These are phyloP conservation scores for Osmerus mordax DNA, from an alignment of 2,113 vertebrate species.

Conservation along the genomic window DNA sequence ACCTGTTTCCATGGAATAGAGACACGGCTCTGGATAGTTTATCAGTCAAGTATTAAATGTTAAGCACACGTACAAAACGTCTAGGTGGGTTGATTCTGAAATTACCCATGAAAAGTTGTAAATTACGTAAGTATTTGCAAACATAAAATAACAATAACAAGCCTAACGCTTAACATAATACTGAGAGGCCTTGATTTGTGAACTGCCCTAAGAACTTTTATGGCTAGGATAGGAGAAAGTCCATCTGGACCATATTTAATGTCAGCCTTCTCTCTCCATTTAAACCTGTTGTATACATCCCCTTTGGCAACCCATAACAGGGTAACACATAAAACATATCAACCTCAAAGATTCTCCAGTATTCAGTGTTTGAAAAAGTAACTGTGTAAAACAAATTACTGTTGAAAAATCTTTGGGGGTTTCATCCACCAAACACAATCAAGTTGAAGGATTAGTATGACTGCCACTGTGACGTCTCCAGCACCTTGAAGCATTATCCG, in stretches of 20 bases:
- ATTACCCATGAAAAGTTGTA: conserved; percentile 61
- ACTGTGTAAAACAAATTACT: conserved; percentile 66
- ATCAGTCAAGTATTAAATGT: conserved; percentile 61
- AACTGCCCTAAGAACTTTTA: conserved; percentile 71
- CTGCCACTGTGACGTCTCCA: conserved; percentile 55
- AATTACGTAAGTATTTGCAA: conserved; percentile 72
- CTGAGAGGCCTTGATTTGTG: conserved; percentile 74
- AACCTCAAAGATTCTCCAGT: conserved; percentile 49
- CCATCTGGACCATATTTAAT: conserved; percentile 74
- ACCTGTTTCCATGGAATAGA: conserved; percentile 57
- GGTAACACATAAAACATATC: conserved; percentile 61
- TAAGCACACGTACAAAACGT: conserved; percentile 54
- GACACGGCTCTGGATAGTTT: conserved; percentile 47
- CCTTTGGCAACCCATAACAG: conserved; percentile 56
- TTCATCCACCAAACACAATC: conserved; percentile 40
- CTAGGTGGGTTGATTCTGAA: conserved; percentile 56
- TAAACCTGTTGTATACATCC: conserved; percentile 65
- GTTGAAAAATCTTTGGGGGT: conserved; percentile 34
- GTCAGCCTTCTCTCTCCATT: conserved; percentile 62
- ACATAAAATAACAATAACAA: conserved; percentile 77
- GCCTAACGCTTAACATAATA: conserved; percentile 70
- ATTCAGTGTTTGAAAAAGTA: conserved; percentile 66
- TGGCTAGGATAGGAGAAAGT: conserved; percentile 72
- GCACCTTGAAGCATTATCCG: conserved; percentile 6
- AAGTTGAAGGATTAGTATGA: conserved; percentile 55